These are phyloP conservation scores for Muscina levida DNA, from an alignment of 2,888 invertebrate genomes.

Conservation along the genomic window DNA sequence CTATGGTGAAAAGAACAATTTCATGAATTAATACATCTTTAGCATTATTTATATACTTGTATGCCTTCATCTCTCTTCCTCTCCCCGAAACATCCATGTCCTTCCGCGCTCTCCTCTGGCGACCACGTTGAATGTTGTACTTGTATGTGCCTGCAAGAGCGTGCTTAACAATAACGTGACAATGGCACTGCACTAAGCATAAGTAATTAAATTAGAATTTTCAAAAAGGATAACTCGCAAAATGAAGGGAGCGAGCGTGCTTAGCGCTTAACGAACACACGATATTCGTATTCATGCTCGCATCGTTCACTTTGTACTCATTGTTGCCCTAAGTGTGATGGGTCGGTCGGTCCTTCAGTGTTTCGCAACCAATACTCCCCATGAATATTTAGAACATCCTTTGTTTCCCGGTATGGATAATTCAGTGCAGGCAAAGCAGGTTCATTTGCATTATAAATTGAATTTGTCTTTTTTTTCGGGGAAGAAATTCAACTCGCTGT, in stretches of 20 bases:
- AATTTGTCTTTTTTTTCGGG: conserved; percentile 12
- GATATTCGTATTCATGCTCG: conserved; percentile 59
- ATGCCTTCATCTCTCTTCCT: too few species aligned
- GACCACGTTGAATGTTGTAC: conserved; percentile 50
- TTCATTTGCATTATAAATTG: conserved; percentile 36
- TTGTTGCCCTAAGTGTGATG: neutral
- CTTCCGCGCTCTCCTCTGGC: too few species aligned
- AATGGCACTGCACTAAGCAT: conserved; percentile 76
- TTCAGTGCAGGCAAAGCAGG: neutral
- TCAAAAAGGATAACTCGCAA: conserved; percentile 67
- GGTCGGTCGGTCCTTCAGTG: too few species aligned
- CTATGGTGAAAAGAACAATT: too few species aligned
- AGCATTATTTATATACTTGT: too few species aligned
- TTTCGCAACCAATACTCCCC: too few species aligned
- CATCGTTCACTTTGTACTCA: conserved; percentile 45
- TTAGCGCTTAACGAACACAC: conserved; percentile 73
- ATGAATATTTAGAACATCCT: neutral
- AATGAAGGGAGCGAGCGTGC: conserved; percentile 62
- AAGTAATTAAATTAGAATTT: conserved; percentile 79
- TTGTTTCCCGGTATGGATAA: neutral
- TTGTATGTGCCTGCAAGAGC: conserved; percentile 65
- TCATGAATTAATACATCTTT: too few species aligned
- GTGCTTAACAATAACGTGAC: conserved; percentile 68
- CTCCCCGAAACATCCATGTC: too few species aligned
- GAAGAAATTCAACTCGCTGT: conserved; percentile 7